These are phyloP conservation scores for Halichondria panicea DNA, from an alignment of 37 sponge, comb jelly and placozoan genomes.

Conservation along the genomic window DNA sequence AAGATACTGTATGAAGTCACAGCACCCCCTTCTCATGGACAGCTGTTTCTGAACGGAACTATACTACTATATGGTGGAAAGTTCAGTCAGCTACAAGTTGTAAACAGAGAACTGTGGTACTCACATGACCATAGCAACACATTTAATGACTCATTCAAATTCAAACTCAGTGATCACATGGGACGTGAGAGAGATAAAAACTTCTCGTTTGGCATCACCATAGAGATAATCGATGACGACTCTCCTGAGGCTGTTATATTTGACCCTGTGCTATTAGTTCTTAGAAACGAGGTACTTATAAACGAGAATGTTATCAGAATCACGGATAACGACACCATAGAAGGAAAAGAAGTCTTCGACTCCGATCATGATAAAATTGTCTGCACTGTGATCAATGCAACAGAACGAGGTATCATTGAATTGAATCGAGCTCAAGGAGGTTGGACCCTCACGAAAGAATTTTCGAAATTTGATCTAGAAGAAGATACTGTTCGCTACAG, in stretches of 20 bases:
- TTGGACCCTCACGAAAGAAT: background rate
- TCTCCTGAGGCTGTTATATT: slow-evolving; percentile 16
- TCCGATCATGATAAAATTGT: slow-evolving; percentile 16
- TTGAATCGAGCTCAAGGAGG: background rate
- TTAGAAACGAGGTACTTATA: background rate
- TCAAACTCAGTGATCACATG: slow-evolving; percentile 9
- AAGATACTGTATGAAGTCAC: slow-evolving; percentile 22
- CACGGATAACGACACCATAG: slow-evolving; percentile 4
- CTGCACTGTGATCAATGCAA: background rate
- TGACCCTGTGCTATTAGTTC: slow-evolving; percentile 15
- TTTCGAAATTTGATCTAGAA: slow-evolving; percentile 50
- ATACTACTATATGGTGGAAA: background rate
- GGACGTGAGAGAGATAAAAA: background rate
- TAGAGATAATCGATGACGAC: slow-evolving; percentile 50
- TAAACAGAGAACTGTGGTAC: slow-evolving; percentile 20
- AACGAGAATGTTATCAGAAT: background rate
- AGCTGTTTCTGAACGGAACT: background rate
- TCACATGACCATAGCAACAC: slow-evolving; percentile 43
- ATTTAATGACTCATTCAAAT: slow-evolving; percentile 21
- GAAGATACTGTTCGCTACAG: slow-evolving; percentile 15
- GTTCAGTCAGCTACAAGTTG: slow-evolving; percentile 38
- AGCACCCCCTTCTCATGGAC: slow-evolving; percentile 24
- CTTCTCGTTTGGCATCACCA: slow-evolving; percentile 20
- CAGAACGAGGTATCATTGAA: slow-evolving; percentile 3
- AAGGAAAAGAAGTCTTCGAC: background rate